Evolutionary conservation across 2,113 vertebrate genomes (phyloP).

Genomic region (Poeciliopsis occidentalis): DNA sequence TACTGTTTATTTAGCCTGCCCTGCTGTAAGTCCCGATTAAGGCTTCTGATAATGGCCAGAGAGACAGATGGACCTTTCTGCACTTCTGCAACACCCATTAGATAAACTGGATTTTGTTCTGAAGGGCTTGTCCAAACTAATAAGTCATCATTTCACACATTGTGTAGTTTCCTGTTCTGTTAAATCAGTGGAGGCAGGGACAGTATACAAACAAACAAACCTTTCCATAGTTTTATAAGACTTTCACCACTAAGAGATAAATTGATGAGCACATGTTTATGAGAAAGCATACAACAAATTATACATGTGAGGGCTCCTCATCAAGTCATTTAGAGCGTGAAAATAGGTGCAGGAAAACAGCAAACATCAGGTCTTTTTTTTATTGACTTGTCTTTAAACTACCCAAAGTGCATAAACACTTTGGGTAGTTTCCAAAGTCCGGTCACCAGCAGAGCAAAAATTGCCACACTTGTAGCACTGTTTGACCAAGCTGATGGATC

Average conservation of each 20-base stretch:
- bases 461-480: constrained; percentile 14
- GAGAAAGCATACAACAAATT: not conserved
- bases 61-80: constrained; percentile 77
- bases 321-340: not conserved
- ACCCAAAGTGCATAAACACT: too few relatives aligned
- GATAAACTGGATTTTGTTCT: constrained; percentile 64
- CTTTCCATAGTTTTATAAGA: constrained; percentile 20
- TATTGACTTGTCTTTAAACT: constrained; percentile 34
- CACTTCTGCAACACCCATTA: constrained; percentile 67
- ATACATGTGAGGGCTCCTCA: not conserved
- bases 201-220: not conserved
- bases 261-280: constrained; percentile 4
- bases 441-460: constrained; percentile 2
- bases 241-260: not conserved
- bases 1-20: constrained; percentile 87
- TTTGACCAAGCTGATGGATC: not conserved
- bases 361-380: not conserved
- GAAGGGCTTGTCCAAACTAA: constrained; percentile 70
- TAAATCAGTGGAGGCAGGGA: constrained; percentile 17
- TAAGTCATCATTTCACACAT: constrained; percentile 73
- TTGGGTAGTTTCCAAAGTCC: constrained; percentile 54
- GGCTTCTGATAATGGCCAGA: constrained; percentile 73
- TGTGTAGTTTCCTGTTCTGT: constrained; percentile 40
- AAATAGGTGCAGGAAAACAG: constrained; percentile 22
- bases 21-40: constrained; percentile 84